Conservation (phyloP, 2,113 vertebrate genomes). For the Pycnonotus jocosus region DNA sequence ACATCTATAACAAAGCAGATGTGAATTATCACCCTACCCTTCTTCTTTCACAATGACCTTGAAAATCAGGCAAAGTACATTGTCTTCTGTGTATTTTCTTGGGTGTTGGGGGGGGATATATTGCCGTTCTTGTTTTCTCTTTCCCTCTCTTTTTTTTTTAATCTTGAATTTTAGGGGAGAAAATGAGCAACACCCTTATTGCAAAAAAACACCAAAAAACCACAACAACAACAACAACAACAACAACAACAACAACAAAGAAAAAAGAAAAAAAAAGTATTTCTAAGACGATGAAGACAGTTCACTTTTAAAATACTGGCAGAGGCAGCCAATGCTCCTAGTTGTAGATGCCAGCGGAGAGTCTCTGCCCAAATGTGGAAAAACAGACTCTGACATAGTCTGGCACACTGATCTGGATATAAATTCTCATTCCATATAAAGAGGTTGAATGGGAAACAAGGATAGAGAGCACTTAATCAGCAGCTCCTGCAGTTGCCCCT, state of each 20-base stretch:
- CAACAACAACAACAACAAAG: too few species aligned
- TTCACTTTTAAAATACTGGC: background rate
- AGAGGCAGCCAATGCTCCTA: background rate
- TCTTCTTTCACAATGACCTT: background rate
- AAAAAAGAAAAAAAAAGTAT: background rate
- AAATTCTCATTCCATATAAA: constrained; percentile 36
- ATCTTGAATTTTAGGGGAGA: background rate
- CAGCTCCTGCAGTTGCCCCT: background rate
- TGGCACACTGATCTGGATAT: constrained; percentile 19
- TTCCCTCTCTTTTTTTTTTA: background rate
- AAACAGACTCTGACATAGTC: background rate
- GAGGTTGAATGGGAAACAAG: background rate
- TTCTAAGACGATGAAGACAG: background rate
- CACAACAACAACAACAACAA: too few species aligned
- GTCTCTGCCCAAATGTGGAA: constrained; percentile 43
- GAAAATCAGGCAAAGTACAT: background rate
- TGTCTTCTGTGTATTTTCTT: background rate
- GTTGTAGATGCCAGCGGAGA: background rate
- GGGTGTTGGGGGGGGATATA: accelerated
- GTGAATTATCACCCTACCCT: background rate
- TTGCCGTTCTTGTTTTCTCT: background rate
- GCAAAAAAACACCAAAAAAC: background rate
- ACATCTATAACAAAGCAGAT: background rate
- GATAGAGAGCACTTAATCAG: background rate
- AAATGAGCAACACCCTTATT: background rate